These are phyloP conservation scores for Galaxea fascicularis DNA, from an alignment of 92 coral and sea anemone species.

Conservation along the genomic window DNA sequence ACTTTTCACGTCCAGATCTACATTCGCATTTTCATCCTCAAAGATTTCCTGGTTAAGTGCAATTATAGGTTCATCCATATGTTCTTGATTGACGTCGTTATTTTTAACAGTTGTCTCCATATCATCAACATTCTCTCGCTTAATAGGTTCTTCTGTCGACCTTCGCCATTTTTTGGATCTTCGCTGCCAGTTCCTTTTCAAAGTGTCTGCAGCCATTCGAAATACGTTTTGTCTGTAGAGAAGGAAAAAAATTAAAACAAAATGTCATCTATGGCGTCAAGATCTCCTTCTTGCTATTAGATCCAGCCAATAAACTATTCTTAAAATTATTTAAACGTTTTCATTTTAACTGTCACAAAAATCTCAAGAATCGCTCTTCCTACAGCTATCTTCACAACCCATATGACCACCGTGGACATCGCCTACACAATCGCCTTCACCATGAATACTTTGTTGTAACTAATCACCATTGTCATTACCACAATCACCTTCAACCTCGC, in stretches of 20 bases:
- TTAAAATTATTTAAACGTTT: too few species aligned
- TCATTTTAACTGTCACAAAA: too few species aligned
- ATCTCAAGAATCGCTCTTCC: too few species aligned
- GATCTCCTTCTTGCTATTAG: too few species aligned
- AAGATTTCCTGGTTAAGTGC: background rate
- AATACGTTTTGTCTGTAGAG: conserved; percentile 70
- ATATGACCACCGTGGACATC: too few species aligned
- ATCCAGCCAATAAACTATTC: too few species aligned
- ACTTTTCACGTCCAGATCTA: background rate
- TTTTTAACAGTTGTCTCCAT: conserved; percentile 35
- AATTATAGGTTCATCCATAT: background rate
- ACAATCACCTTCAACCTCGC: too few species aligned
- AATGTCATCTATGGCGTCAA: background rate
- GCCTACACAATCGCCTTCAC: too few species aligned
- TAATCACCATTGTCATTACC: too few species aligned
- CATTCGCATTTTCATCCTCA: conserved; percentile 42
- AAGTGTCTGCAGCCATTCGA: conserved; percentile 73
- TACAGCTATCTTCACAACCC: too few species aligned
- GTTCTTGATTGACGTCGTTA: conserved; percentile 2
- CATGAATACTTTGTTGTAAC: too few species aligned
- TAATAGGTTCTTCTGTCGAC: conserved; percentile 74
- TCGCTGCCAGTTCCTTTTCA: conserved; percentile 78
- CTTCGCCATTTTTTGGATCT: conserved; percentile 88
- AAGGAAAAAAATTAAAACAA: background rate
- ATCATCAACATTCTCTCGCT: conserved; percentile 19